These are phyloP conservation scores for Halcyon chelicuti DNA, from an alignment of 2,797 vertebrate species.

Conservation along the genomic window DNA sequence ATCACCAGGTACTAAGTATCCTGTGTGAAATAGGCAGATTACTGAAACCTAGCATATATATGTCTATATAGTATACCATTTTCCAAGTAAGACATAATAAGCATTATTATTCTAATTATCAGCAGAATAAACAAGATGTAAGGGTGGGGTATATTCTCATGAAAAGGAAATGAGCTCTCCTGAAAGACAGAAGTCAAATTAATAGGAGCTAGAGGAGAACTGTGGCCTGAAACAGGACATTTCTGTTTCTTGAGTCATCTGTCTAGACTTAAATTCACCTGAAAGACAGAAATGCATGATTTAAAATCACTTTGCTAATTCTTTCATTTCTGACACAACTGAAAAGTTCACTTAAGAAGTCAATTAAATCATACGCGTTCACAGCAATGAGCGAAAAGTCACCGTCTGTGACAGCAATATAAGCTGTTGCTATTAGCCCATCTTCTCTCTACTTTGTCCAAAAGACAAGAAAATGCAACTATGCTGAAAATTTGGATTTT, in stretches of 20 bases:
- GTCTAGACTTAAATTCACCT: not conserved
- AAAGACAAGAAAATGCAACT: not conserved
- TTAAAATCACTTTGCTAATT: not conserved
- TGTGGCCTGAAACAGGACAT: not conserved
- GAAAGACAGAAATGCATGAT: not conserved
- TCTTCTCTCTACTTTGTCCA: not conserved
- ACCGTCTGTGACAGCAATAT: not conserved
- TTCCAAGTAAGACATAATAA: not conserved
- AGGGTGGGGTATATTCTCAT: not conserved
- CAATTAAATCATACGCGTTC: not conserved
- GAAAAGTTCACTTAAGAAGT: not conserved
- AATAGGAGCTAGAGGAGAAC: not conserved
- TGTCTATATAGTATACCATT: not conserved
- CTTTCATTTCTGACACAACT: not conserved
- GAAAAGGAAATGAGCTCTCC: not conserved
- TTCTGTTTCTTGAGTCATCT: not conserved
- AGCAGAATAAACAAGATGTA: not conserved
- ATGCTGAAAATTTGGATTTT: not conserved
- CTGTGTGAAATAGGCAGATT: not conserved
- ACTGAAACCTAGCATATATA: not conserved
- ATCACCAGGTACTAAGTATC: not conserved
- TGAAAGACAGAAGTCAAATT: not conserved
- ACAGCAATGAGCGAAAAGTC: not conserved
- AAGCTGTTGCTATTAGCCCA: not conserved
- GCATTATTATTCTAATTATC: not conserved